Evolutionary conservation across 2,888 invertebrate genomes (phyloP), one percentile per base, ranked within the genome.

Genomic region (Pachycephus smyrnensis): DNA sequence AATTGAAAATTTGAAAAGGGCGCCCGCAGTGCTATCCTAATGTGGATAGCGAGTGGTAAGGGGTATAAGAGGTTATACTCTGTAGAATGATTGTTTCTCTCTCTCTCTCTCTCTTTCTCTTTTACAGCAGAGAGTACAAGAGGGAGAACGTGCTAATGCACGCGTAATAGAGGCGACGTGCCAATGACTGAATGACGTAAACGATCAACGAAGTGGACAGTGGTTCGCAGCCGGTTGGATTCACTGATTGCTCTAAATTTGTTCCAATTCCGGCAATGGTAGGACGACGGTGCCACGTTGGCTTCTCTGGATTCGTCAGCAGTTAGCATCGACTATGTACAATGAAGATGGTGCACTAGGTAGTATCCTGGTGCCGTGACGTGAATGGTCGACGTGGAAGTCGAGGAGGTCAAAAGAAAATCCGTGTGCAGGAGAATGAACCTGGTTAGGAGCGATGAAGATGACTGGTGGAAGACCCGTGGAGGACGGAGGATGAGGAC

Each of bases 121-220:
- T 6, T 55, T 55, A 55, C 23, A 9, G 15, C 23, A 55, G 15
- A 55, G 2, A 23, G 23, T 55, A 55, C 55, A 23, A 55, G 55
- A 55, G 6, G 23, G 55, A 55, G 55, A 55, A 55, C 23, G 2
- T 23, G 31, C 33, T 71, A 71, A 71, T 71, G 33, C 4, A 33
- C 71, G 71, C 71, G 71, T 71, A 71, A 71, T 71, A 71, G 71
- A 71, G 31, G 71, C 71, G 71, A 71, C 31, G 31, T 71, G 31
- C 71, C 71, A 71, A 71, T 71, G 71, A 71, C 71, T 71, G 71
- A 71, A 71, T 71, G 71, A 71, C 71, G 71, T 71, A 71, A 71
- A 71, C 71, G 33, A 33, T 33, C 32, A 33, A 33, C 33, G 33
- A 71, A 71, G 33, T 31, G 33, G 71, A 31, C 71, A 71, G 71